phyloP scores from a whole-genome alignment of 2,888 invertebrate genomes.

The Andrena marginata region DNA sequence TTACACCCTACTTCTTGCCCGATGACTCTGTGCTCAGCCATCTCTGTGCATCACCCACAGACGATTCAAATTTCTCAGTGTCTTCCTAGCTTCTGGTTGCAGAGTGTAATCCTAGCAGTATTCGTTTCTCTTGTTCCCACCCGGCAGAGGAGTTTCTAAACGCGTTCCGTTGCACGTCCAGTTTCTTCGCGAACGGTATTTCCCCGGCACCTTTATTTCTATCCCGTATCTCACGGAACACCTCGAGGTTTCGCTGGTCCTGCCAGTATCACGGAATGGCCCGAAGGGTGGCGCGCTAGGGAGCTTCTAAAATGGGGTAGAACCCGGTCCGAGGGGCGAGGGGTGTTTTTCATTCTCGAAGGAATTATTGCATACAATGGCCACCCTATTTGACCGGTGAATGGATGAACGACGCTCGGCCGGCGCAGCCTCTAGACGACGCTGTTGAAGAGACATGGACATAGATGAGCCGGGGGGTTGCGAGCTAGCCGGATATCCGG shows the following conservation, averaged over 20 bases:
- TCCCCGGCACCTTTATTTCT: constrained; percentile 10
- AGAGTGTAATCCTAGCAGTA: too few relatives aligned
- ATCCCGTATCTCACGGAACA: constrained; percentile 27
- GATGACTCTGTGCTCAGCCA: neutral
- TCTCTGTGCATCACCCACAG: neutral
- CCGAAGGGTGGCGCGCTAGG: constrained; percentile 2
- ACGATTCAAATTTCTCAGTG: neutral
- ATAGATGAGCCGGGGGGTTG: constrained; percentile 20
- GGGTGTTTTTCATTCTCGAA: constrained; percentile 65
- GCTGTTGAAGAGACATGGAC: constrained; percentile 39
- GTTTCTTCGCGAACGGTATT: constrained; percentile 7
- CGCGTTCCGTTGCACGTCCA: neutral
- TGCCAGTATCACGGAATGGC: constrained; percentile 37
- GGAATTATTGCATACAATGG: constrained; percentile 67
- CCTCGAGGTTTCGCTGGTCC: constrained; percentile 41
- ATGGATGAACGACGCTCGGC: constrained; percentile 35
- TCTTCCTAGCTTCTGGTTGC: constrained; percentile 2
- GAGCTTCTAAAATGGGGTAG: neutral
- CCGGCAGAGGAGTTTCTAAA: neutral
- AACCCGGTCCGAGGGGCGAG: constrained; percentile 28
- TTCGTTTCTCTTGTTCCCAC: neutral
- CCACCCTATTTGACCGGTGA: constrained; percentile 49
- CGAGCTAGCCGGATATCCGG: constrained; percentile 54
- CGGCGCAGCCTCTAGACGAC: constrained; percentile 23
- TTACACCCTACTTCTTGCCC: neutral